Evolutionary conservation across 2,888 invertebrate genomes (phyloP).

Genomic region (Epistrophe grossulariae): DNA sequence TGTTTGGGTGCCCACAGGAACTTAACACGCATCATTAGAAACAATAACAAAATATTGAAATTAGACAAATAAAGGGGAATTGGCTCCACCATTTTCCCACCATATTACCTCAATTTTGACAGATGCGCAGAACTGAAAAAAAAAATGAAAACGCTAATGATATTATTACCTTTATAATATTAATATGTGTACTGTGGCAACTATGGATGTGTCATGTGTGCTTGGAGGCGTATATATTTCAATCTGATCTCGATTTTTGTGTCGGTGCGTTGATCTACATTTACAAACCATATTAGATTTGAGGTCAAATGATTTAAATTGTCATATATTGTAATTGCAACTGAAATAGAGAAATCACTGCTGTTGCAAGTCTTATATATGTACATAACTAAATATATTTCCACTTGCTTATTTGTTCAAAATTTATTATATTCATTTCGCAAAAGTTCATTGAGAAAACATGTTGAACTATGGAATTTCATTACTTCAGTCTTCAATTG

Average conservation of each 20-base stretch:
- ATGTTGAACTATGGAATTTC: slow-evolving; percentile 53
- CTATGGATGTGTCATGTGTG: slow-evolving; percentile 38
- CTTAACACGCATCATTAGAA: no score
- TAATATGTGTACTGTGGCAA: no score
- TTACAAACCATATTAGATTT: slow-evolving; percentile 52
- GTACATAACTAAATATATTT: no score
- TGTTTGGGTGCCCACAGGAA: no score
- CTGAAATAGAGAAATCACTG: slow-evolving; percentile 48
- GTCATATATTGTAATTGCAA: slow-evolving; percentile 50
- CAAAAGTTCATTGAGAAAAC: slow-evolving; percentile 21
- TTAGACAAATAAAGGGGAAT: no score
- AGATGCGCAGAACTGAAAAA: no score
- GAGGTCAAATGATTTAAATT: slow-evolving; percentile 79
- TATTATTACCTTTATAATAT: no score
- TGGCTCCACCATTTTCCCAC: no score
- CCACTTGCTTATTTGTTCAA: background rate
- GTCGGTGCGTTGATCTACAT: slow-evolving; percentile 79
- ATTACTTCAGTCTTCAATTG: slow-evolving; percentile 63
- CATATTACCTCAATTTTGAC: no score
- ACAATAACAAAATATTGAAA: no score
- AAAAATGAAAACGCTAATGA: no score
- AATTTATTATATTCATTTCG: slow-evolving; percentile 17
- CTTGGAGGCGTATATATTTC: slow-evolving; percentile 34
- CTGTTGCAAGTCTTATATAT: background rate
- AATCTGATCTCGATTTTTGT: slow-evolving; percentile 64